Conservation (phyloP, 2,888 invertebrate genomes). For the Dascillus cervinus region DNA sequence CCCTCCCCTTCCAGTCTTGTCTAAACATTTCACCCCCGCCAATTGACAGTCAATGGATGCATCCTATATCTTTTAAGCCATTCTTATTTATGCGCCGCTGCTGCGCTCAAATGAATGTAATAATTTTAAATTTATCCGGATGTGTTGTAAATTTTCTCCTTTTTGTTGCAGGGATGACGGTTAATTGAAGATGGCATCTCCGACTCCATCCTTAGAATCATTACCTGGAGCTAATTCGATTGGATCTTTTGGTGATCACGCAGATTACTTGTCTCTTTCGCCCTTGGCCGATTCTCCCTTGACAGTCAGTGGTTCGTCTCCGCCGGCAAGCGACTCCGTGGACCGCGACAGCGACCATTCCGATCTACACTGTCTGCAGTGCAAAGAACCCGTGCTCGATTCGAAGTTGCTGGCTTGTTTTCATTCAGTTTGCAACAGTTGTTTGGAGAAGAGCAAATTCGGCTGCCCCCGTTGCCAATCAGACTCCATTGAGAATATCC, state of each 20-base stretch:
- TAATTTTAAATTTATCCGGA: no score
- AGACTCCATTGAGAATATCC: constrained; percentile 43
- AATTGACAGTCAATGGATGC: constrained; percentile 32
- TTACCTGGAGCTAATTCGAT: constrained; percentile 85
- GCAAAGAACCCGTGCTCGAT: constrained; percentile 67
- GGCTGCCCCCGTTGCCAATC: constrained; percentile 62
- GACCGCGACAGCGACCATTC: constrained; percentile 50
- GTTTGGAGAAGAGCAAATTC: constrained; percentile 72
- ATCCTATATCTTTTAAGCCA: constrained; percentile 13
- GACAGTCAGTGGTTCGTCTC: constrained; percentile 81
- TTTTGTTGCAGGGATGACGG: constrained; percentile 72
- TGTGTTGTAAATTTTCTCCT: no score
- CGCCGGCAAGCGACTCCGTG: constrained; percentile 77
- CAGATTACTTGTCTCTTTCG: constrained; percentile 60
- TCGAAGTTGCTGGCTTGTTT: constrained; percentile 73
- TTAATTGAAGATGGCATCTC: constrained; percentile 90
- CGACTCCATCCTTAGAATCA: constrained; percentile 88
- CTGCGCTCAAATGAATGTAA: no score
- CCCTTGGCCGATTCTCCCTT: constrained; percentile 61
- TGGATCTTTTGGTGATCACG: constrained; percentile 77
- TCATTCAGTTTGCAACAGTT: constrained; percentile 77
- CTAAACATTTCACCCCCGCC: constrained; percentile 42
- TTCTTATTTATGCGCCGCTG: no score
- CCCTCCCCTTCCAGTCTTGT: constrained; percentile 45
- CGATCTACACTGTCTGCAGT: constrained; percentile 53